These are phyloP conservation scores for Eueremaeus valkanovi DNA, from an alignment of 2,888 invertebrate species.

Conservation along the genomic window DNA sequence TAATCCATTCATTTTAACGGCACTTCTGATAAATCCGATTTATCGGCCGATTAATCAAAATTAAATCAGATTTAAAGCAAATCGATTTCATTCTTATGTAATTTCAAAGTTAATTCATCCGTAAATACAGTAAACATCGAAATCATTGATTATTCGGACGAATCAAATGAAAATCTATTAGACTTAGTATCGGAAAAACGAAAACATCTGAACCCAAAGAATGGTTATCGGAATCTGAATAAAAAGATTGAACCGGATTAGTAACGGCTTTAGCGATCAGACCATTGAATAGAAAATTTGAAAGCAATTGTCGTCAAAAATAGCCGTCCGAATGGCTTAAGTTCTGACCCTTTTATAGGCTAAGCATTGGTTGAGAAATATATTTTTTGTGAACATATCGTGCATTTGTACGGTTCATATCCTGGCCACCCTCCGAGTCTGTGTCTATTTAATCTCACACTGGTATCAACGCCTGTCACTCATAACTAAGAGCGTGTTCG, in stretches of 20 bases:
- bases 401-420: neutral
- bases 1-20: too few species aligned
- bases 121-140: neutral
- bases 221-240: neutral
- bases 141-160: neutral
- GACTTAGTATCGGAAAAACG: neutral
- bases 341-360: constrained; percentile 20
- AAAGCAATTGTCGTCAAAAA: constrained; percentile 15
- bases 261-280: constrained; percentile 3
- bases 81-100: too few species aligned
- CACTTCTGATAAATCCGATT: too few species aligned
- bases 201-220: neutral
- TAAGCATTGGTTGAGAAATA: neutral
- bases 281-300: neutral
- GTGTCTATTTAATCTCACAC: constrained; percentile 19
- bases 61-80: neutral
- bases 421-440: constrained; percentile 18
- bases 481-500: neutral
- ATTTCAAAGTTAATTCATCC: neutral
- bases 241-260: constrained; percentile 13
- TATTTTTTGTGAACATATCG: neutral
- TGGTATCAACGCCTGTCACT: constrained; percentile 31
- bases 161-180: neutral
- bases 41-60: constrained; percentile 20
- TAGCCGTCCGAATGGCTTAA: constrained; percentile 12